These are phyloP conservation scores for Heliconius aoede DNA, from an alignment of 2,888 invertebrate species.

Conservation along the genomic window DNA sequence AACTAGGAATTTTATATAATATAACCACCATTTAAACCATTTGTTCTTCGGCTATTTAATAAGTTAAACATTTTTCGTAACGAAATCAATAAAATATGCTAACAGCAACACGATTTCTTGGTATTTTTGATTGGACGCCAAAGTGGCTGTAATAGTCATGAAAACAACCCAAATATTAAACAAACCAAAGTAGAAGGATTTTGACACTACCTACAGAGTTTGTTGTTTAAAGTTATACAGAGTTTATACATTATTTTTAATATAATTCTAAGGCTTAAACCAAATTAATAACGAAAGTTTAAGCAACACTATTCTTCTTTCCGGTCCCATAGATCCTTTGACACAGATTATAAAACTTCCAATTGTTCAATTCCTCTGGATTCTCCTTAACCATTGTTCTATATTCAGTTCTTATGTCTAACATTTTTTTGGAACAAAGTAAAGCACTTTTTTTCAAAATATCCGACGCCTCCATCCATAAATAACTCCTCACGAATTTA, in stretches of 20 bases:
- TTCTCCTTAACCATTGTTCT: constrained; percentile 69
- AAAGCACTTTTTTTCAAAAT: constrained; percentile 69
- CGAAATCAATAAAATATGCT: no score
- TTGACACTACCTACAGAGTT: neutral
- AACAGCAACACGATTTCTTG: no score
- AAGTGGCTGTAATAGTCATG: no score
- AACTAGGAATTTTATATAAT: no score
- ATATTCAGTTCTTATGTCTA: constrained; percentile 70
- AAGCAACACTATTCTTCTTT: constrained; percentile 54
- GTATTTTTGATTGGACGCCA: no score
- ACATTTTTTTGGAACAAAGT: constrained; percentile 75
- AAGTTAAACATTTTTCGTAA: no score
- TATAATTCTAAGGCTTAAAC: neutral
- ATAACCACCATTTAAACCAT: no score
- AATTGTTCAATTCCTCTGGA: constrained; percentile 59
- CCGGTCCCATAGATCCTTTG: constrained; percentile 79
- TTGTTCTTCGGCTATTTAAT: no score
- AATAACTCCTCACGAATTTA: constrained; percentile 68
- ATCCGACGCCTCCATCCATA: constrained; percentile 72
- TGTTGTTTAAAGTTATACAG: no score
- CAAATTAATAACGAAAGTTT: neutral
- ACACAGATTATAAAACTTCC: constrained; percentile 72
- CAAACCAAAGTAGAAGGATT: neutral
- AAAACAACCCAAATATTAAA: no score
- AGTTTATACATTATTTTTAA: neutral